These are phyloP conservation scores for Delphinapterus leucas DNA, from an alignment of 2,113 vertebrate species.

Conservation along the genomic window DNA sequence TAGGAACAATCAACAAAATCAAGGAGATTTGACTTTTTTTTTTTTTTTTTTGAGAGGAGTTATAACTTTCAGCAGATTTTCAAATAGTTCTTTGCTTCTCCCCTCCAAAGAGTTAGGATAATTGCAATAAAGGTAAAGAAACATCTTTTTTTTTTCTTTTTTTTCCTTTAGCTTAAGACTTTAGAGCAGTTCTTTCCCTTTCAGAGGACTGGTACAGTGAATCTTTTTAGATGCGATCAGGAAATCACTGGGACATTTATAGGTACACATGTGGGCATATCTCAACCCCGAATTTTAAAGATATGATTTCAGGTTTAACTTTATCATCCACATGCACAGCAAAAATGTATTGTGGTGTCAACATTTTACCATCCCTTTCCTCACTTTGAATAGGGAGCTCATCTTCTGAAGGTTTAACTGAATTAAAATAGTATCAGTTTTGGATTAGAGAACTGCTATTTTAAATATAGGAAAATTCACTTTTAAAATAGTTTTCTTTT, in stretches of 20 bases:
- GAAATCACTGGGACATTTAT: background rate
- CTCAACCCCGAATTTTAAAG: background rate
- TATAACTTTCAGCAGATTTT: background rate
- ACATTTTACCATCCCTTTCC: background rate
- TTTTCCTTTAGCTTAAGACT: background rate
- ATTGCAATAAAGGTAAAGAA: slow-evolving; percentile 20
- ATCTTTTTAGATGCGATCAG: background rate
- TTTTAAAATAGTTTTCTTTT: background rate
- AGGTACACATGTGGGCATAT: background rate
- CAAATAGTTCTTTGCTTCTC: background rate
- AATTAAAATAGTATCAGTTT: background rate
- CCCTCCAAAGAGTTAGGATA: background rate
- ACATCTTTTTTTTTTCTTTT: background rate
- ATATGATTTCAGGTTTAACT: background rate
- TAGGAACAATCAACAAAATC: background rate
- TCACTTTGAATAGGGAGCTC: background rate
- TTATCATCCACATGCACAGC: background rate
- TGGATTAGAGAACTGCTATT: background rate
- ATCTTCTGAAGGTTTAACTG: slow-evolving; percentile 17
- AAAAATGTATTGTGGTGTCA: background rate
- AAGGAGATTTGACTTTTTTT: background rate
- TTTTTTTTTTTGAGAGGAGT: background rate
- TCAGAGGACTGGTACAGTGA: background rate
- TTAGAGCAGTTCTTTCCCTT: background rate
- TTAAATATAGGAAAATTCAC: slow-evolving; percentile 9